Percentiles rank a stretch among this genome's conserved stretches.
Evolutionary conservation across 2,113 vertebrate genomes (phyloP).

Genomic region (Aplodontia rufa): DNA sequence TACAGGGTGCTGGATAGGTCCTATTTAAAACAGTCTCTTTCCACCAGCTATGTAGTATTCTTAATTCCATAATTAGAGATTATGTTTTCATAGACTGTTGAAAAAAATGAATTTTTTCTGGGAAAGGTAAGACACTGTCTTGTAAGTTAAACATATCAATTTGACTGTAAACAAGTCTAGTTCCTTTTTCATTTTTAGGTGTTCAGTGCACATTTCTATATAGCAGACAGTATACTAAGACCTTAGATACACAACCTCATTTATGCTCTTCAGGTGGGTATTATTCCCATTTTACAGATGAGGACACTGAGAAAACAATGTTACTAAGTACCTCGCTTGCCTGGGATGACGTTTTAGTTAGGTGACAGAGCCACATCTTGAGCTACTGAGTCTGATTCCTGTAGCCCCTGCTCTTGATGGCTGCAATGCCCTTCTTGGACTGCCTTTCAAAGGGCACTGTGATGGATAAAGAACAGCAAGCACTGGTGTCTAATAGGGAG

Average conservation of each 20-base stretch:
- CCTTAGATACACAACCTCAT: neutral
- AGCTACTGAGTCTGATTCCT: neutral
- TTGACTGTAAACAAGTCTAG: constrained; percentile 1
- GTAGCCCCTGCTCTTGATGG: neutral
- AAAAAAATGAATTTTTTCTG: constrained; percentile 30
- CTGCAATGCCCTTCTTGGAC: neutral
- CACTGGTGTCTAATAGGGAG: neutral
- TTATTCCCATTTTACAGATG: neutral
- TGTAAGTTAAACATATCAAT: neutral
- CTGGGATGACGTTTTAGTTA: neutral
- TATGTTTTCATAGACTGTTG: neutral
- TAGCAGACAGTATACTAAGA: neutral
- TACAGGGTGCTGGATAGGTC: neutral
- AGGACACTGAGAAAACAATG: neutral
- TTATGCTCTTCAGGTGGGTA: neutral
- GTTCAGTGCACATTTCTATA: neutral
- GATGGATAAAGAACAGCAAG: neutral
- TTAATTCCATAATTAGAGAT: neutral
- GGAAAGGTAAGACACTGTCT: neutral
- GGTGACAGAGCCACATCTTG: neutral
- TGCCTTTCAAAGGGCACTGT: neutral
- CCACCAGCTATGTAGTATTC: neutral
- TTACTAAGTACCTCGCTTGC: neutral
- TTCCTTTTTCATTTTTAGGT: neutral
- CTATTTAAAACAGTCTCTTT: constrained; percentile 9